Percentiles rank a stretch among this genome's conserved stretches.
These are phyloP conservation scores for Tyrophagus putrescentiae DNA, from an alignment of 1,140 invertebrate genomes.

Conservation along the genomic window DNA sequence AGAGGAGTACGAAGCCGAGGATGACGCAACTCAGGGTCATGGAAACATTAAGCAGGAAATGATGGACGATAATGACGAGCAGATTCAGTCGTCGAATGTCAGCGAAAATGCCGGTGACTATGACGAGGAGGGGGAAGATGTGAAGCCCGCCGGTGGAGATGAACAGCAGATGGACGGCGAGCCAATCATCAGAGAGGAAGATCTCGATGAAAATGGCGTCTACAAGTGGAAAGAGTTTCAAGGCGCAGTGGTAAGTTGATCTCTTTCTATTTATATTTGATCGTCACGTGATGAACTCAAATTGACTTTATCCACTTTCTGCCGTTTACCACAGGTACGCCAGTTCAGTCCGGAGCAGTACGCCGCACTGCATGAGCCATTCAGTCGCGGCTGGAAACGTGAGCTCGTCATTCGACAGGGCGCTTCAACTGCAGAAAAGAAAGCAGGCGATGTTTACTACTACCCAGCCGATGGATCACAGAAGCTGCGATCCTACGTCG, in stretches of 20 bases:
- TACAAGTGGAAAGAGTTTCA: not conserved
- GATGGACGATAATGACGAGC: not conserved
- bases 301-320: not conserved
- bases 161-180: not conserved
- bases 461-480: conserved; percentile 17
- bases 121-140: not conserved
- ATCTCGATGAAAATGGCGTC: not conserved
- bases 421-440: conserved; percentile 12
- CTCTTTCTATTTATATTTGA: not conserved
- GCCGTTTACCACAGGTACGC: conserved; percentile 1
- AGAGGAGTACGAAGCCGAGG: not conserved
- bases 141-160: not conserved
- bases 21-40: not conserved
- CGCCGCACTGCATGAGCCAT: conserved; percentile 18
- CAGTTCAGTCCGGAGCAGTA: conserved; percentile 1
- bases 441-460: conserved; percentile 23
- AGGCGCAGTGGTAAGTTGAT: not conserved
- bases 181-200: not conserved
- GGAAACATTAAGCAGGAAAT: not conserved
- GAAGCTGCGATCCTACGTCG: conserved; percentile 21
- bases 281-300: not conserved
- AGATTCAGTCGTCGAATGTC: not conserved
- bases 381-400: conserved; percentile 21
- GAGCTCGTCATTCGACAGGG: conserved; percentile 19
- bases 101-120: not conserved